Conservation (phyloP, 2,888 invertebrate genomes). For the Rhingia campestris region DNA sequence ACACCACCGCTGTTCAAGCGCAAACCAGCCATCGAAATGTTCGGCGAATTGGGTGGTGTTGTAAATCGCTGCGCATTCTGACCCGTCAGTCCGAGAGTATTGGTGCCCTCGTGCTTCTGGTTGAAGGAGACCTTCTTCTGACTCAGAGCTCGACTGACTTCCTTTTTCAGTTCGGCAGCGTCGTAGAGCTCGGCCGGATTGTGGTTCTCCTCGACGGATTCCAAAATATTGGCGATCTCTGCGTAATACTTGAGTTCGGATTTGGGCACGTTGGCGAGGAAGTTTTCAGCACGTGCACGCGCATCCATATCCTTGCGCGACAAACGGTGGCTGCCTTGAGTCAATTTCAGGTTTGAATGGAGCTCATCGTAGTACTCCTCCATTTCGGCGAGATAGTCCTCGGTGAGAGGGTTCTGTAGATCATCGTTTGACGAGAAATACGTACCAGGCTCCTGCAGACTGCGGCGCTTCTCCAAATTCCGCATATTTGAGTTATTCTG, state of each 20-base stretch:
- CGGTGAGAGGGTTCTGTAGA: conserved; percentile 75
- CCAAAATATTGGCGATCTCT: conserved; percentile 82
- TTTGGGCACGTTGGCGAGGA: conserved; percentile 81
- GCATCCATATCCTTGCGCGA: conserved; percentile 82
- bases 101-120: conserved; percentile 75
- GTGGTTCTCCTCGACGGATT: conserved; percentile 79
- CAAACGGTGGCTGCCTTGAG: conserved; percentile 78
- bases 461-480: conserved; percentile 86
- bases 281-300: conserved; percentile 81
- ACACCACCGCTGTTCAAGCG: conserved; percentile 72
- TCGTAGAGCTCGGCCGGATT: conserved; percentile 79
- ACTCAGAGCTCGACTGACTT: conserved; percentile 82
- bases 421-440: conserved; percentile 80
- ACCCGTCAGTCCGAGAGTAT: conserved; percentile 60
- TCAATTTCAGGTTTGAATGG: conserved; percentile 66
- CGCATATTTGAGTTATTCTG: conserved; percentile 83
- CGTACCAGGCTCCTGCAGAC: conserved; percentile 90
- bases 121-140: conserved; percentile 83
- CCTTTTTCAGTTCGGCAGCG: conserved; percentile 82
- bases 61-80: conserved; percentile 81
- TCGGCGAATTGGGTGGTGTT: conserved; percentile 90
- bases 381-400: conserved; percentile 75
- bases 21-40: conserved; percentile 85
- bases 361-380: conserved; percentile 82
- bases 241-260: conserved; percentile 83